Evolutionary conservation across 1,140 invertebrate genomes (phyloP).

Genomic region (Euura lappo): DNA sequence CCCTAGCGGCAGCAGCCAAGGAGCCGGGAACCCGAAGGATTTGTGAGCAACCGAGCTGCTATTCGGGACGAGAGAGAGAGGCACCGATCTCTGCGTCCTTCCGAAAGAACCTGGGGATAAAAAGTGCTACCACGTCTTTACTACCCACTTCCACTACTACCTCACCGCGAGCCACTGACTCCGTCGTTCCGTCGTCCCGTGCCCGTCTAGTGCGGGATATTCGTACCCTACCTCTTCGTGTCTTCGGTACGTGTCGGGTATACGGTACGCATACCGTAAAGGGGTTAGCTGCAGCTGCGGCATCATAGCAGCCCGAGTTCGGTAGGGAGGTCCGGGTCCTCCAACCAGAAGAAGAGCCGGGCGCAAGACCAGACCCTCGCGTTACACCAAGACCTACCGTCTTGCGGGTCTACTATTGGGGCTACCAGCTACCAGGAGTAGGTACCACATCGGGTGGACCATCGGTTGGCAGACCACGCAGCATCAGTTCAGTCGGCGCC

Average conservation of each 20-base stretch:
- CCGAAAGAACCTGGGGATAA: slow-evolving; percentile 14
- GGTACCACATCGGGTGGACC: slow-evolving; percentile 1
- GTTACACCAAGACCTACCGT: slow-evolving; percentile 48
- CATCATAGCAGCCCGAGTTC: slow-evolving; percentile 41
- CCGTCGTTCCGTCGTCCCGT: not conserved
- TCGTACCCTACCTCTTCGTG: slow-evolving; percentile 32
- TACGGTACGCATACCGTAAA: slow-evolving; percentile 12
- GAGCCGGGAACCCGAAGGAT: slow-evolving; percentile 55
- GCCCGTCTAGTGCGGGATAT: not conserved
- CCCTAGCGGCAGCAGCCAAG: slow-evolving; percentile 50
- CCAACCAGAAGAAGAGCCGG: slow-evolving; percentile 56
- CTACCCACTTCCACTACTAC: slow-evolving; percentile 29
- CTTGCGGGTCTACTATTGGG: slow-evolving; percentile 46
- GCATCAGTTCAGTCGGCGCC: slow-evolving; percentile 61
- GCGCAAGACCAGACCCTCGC: slow-evolving; percentile 33
- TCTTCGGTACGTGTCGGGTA: slow-evolving; percentile 30
- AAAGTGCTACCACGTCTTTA: slow-evolving; percentile 18
- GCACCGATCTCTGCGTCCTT: not conserved
- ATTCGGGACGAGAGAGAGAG: slow-evolving; percentile 51
- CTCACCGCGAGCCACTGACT: not conserved
- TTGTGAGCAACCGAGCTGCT: slow-evolving; percentile 58
- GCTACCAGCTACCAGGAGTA: slow-evolving; percentile 30
- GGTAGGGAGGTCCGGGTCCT: slow-evolving; percentile 60
- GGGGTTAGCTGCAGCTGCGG: slow-evolving; percentile 24
- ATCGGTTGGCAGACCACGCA: slow-evolving; percentile 36